Conservation (phyloP, 2,888 invertebrate genomes). For the Periphyllus acericola region DNA sequence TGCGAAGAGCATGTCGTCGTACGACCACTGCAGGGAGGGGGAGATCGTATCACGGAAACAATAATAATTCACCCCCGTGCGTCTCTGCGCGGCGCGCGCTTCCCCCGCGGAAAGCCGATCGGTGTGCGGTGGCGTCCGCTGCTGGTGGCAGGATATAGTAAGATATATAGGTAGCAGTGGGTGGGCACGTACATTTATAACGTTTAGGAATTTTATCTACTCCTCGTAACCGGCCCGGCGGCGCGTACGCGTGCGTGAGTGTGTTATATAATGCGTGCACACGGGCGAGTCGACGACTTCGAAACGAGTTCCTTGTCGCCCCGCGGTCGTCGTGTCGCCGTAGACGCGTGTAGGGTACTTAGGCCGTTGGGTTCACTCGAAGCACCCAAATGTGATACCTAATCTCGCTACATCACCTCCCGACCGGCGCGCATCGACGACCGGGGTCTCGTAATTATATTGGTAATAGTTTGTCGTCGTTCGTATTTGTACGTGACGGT, state of each 20-base stretch:
- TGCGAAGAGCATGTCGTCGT: too few species aligned
- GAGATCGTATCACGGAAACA: background rate
- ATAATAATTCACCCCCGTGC: background rate
- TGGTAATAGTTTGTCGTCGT: too few species aligned
- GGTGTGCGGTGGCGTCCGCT: background rate
- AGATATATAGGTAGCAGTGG: too few species aligned
- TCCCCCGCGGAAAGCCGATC: background rate
- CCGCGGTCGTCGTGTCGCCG: background rate
- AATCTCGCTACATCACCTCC: background rate
- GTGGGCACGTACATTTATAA: background rate
- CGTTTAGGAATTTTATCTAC: constrained; percentile 2
- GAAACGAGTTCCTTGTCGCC: background rate
- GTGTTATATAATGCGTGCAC: background rate
- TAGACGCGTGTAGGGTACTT: background rate
- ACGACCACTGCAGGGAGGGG: too few species aligned
- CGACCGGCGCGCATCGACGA: background rate
- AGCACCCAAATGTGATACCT: background rate
- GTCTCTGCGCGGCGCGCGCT: background rate
- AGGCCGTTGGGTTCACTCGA: background rate
- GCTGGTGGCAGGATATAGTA: too few species aligned
- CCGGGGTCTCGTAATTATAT: too few species aligned
- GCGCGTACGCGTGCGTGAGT: background rate
- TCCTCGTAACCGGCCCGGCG: background rate
- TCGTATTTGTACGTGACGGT: too few species aligned
- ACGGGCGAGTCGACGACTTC: background rate